A percentile compares a stretch with the other conserved stretches of the same genome.
phyloP scores from a whole-genome alignment of 2,113 vertebrate species.

The Uria aalge region DNA sequence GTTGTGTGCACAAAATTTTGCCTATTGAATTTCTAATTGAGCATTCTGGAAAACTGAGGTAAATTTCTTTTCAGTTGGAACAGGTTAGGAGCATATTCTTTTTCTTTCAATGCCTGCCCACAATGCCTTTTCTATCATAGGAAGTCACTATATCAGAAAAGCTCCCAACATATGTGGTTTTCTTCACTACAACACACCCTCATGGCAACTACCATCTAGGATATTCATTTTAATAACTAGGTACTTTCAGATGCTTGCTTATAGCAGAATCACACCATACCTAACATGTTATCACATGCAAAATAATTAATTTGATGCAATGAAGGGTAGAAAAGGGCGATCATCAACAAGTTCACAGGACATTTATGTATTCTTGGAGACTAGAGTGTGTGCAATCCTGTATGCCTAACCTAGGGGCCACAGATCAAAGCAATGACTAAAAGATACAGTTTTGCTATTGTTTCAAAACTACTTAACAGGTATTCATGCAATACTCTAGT shows the following conservation, averaged over 20 bases:
- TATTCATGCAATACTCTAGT: slow-evolving; percentile 60
- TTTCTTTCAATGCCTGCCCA: background rate
- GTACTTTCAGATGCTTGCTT: background rate
- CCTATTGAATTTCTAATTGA: background rate
- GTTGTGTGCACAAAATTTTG: background rate
- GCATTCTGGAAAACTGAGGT: background rate
- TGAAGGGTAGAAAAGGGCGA: background rate
- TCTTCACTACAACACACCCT: background rate
- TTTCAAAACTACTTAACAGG: slow-evolving; percentile 18
- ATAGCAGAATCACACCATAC: background rate
- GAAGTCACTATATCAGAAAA: background rate
- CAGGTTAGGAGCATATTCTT: background rate
- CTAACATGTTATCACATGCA: background rate
- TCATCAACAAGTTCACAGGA: background rate
- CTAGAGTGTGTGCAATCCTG: background rate
- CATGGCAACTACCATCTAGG: background rate
- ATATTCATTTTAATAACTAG: background rate
- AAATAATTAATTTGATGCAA: background rate
- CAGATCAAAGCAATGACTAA: background rate
- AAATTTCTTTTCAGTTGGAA: background rate
- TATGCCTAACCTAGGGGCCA: background rate
- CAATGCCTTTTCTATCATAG: background rate
- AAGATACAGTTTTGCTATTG: background rate
- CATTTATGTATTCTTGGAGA: background rate
- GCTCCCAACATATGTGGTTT: accelerated